These are phyloP conservation scores for Lepidurus arcticus DNA, from an alignment of 1,140 invertebrate species.

Conservation along the genomic window DNA sequence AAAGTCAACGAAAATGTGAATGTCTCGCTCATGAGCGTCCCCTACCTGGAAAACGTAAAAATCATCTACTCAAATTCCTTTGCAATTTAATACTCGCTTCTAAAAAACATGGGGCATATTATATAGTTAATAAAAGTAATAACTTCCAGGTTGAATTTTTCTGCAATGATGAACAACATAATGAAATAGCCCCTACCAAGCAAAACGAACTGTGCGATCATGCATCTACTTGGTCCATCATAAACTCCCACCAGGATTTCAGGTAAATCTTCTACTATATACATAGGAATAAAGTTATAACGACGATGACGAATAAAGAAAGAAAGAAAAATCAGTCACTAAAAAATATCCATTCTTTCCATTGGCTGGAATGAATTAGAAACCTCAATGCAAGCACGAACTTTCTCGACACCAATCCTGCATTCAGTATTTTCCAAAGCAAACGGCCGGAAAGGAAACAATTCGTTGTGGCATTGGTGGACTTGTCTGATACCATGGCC, in stretches of 20 bases:
- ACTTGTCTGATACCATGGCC: not conserved
- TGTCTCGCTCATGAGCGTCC: not conserved
- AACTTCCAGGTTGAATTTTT: conserved; percentile 39
- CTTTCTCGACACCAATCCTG: not conserved
- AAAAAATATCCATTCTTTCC: not conserved
- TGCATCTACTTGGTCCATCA: conserved; percentile 45
- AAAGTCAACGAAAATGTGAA: not conserved
- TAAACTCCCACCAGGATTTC: conserved; percentile 45
- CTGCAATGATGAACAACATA: conserved; percentile 44
- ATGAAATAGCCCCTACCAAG: conserved; percentile 43
- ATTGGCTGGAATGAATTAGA: not conserved
- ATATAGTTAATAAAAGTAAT: not conserved
- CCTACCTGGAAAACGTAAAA: conserved; percentile 20
- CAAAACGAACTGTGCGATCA: conserved; percentile 47
- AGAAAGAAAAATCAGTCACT: not conserved
- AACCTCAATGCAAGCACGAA: not conserved
- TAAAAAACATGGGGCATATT: not conserved
- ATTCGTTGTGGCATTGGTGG: not conserved
- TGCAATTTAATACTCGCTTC: not conserved
- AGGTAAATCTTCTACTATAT: not conserved
- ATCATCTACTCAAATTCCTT: not conserved
- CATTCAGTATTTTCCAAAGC: not conserved
- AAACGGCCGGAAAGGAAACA: not conserved
- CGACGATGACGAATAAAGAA: not conserved
- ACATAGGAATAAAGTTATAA: not conserved